These are phyloP conservation scores for Mellivora capensis DNA, from an alignment of 2,113 vertebrate genomes.

Conservation along the genomic window DNA sequence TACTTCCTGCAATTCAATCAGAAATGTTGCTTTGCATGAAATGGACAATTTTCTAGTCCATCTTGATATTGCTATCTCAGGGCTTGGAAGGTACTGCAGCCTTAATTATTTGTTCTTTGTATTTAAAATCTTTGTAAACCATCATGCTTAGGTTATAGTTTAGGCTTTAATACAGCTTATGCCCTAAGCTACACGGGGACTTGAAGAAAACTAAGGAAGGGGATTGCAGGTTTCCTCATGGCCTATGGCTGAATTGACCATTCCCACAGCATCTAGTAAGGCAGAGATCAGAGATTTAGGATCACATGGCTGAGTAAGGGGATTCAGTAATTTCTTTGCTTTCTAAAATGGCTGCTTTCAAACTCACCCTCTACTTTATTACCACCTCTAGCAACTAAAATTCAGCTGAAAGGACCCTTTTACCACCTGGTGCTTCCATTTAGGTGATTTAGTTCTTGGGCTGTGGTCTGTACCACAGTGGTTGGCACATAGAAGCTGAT, in stretches of 20 bases:
- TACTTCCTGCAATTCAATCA: background rate
- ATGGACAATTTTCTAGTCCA: background rate
- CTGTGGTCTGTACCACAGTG: background rate
- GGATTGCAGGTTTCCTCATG: background rate
- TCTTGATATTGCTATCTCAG: background rate
- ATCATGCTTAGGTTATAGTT: background rate
- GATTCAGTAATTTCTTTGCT: background rate
- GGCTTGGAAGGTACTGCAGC: background rate
- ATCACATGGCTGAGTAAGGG: background rate
- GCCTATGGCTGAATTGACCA: background rate
- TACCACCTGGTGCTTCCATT: background rate
- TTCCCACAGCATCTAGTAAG: constrained; percentile 11
- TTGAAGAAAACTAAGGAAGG: background rate
- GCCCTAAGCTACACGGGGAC: background rate
- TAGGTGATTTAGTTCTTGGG: background rate
- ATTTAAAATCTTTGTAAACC: constrained; percentile 1
- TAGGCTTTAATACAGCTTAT: background rate
- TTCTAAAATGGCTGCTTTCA: background rate
- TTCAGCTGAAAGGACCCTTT: background rate
- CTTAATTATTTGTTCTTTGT: background rate
- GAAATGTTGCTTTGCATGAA: constrained; percentile 13
- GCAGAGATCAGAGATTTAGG: background rate
- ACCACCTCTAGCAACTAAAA: background rate
- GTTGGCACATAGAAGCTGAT: background rate
- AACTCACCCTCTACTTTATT: background rate